Base-by-base conservation (phyloP, 2,888 invertebrate genomes). In the Sesia apiformis region DNA sequence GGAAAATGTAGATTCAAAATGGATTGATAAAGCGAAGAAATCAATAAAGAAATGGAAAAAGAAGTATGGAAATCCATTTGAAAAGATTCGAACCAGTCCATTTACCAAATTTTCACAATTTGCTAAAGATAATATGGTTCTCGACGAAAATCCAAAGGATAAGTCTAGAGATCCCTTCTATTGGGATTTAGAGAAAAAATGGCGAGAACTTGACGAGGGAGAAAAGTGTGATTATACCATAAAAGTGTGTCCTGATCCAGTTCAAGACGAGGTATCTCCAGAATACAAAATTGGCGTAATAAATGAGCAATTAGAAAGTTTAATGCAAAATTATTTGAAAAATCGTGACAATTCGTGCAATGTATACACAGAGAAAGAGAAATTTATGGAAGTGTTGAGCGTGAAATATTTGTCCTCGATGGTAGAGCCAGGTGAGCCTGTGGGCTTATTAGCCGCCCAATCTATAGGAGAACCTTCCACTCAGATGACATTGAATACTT, bases 401-500 rank as follows among this genome's bases (percentile, higher is more conserved):
- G 86, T 93, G 5, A 97, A 97, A 80, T 92, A 93, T 53, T 92
- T 96, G 77, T 92, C 92, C 61, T 93, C 96, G 0, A 82, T 96
- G 69, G 95, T 94, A 38, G 92, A 93, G 39, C 97, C 99, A 0
- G 99, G 99, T 0, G 99, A 99, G 82, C 95, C 98, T 0, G 99
- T 99, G 1, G 98, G 98, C 3, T 84, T 98, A 38, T 81, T 99
- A 60, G 99, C 99, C 7, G 99, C 99, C 2, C 99, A 99, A 90
- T 98, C 98, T 0, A 95, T 99, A 59, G 99, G 99, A 56, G 99
- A 99, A 83, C 99, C 99, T 0, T 99, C 99, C 3, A 99, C 99
- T 57, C 99, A 99, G 91, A 99, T 99, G 99, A 99, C 99, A 70
- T 87, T 99, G 76, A 99, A 99, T 82, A 99, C 99, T 49, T 99